Evolutionary conservation across 2,888 invertebrate species (phyloP), one percentile per base, ranked within the genome.

Genomic region (Steinernema scapterisci): DNA sequence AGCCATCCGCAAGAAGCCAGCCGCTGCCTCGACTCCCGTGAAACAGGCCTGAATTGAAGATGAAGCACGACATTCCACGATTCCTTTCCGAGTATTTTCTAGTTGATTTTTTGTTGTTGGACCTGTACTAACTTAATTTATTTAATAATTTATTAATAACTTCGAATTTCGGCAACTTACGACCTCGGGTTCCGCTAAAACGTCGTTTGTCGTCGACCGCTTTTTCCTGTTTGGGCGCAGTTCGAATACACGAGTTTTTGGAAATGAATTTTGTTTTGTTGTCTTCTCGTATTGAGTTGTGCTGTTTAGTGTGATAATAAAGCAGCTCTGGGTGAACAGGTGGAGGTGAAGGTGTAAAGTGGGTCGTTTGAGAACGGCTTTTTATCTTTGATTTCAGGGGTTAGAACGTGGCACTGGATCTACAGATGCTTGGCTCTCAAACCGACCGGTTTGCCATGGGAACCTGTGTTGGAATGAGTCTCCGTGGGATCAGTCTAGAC

Each of bases 91-190:
- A 52, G 11, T 23, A 21, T n/a, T 52, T 23, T 52, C 52, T 52
- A 52, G 52, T 52, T 52, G 21, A 52, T 52, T 52, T 23, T 52
- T 52, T 23, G 52, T 52, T 52, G 52, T 52, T 52, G 38, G 38
- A 38, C 38, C 38, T 38, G 38, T 52, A 52, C 23, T 52, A 52
- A 52, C 11, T 52, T 52, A 52, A 52, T 52, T 52, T 52, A 52
- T 52, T 52, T 52, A 52, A 52, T 52, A 11, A 19, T 11, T 11
- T 11, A 21, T 52, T 52, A 52, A 52, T 52, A 11, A 19, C 23
- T 11, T 11, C 52, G 21, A 11, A 21, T 52, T n/a, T 21, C 52
- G 52, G 19, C 38, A 38, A 38, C 38, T 38, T 38, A 38, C 9
- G 38, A 9, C 38, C 38, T 38, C 38, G 38, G 38, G 38, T 38